These are phyloP conservation scores for Orthonychiurus folsomi DNA, from an alignment of 2,888 invertebrate species.

Conservation along the genomic window DNA sequence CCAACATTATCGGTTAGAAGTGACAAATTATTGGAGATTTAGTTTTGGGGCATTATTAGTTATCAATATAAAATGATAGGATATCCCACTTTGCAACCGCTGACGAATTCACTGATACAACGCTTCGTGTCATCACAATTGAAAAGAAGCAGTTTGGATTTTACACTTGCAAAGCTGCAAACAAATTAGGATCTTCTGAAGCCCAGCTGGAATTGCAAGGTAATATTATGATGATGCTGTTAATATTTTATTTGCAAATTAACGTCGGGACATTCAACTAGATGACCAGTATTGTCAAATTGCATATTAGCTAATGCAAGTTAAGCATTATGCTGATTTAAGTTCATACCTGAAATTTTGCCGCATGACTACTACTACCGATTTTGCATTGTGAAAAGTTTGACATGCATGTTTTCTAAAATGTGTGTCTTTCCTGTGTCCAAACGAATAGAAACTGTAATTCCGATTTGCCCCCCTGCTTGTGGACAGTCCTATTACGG, in stretches of 20 bases:
- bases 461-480: constrained; percentile 87
- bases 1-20: constrained; percentile 66
- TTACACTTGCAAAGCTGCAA: constrained; percentile 73
- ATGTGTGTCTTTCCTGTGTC: not conserved
- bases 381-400: not conserved
- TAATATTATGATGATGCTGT: no score
- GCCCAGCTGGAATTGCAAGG: constrained; percentile 72
- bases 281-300: no score
- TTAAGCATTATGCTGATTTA: not conserved
- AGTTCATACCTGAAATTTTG: not conserved
- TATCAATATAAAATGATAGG: constrained; percentile 45
- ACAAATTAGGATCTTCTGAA: constrained; percentile 75
- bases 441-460: constrained; percentile 63
- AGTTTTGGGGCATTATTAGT: not conserved
- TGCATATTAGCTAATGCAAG: no score
- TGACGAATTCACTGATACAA: constrained; percentile 85
- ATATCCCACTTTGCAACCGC: constrained; percentile 85
- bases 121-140: constrained; percentile 76
- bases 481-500: constrained; percentile 61
- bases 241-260: no score
- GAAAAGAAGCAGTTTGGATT: constrained; percentile 78
- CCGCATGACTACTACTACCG: not conserved
- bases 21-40: not conserved
- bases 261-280: no score
- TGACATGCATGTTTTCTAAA: not conserved